Percentiles rank a stretch among this genome's conserved stretches.
phyloP scores from a whole-genome alignment of 2,888 invertebrate species.

The Hipparchia semele region DNA sequence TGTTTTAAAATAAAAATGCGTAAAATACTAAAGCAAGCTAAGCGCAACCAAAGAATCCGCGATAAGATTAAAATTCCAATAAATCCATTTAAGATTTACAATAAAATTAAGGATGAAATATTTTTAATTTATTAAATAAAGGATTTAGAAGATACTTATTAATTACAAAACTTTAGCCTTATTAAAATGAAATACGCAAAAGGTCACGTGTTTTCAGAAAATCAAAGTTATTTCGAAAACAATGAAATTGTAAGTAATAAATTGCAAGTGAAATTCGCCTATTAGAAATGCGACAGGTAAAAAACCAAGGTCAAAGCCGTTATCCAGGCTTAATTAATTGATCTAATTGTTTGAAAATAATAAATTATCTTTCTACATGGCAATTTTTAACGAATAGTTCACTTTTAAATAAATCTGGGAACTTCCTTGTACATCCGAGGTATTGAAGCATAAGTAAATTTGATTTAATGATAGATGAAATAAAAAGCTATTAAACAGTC shows the following conservation, averaged over 20 bases:
- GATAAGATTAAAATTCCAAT: too few species aligned
- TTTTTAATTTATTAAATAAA: too few species aligned
- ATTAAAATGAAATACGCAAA: too few species aligned
- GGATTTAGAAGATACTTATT: too few species aligned
- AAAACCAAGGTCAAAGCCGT: background rate
- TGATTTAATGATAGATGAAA: background rate
- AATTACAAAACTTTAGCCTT: too few species aligned
- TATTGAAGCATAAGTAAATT: background rate
- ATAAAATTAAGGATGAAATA: too few species aligned
- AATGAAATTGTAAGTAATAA: background rate
- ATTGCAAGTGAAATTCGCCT: background rate
- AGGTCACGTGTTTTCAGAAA: background rate
- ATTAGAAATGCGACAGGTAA: constrained; percentile 1
- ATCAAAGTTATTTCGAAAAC: background rate
- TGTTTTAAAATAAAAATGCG: too few species aligned
- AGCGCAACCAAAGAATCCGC: too few species aligned
- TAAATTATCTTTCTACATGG: background rate
- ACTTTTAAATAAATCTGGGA: background rate
- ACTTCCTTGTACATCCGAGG: background rate
- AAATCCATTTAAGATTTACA: too few species aligned
- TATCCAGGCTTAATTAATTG: constrained; percentile 6
- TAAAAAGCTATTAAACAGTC: constrained; percentile 3
- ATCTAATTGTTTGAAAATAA: background rate
- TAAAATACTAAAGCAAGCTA: too few species aligned
- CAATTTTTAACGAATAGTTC: background rate